These are phyloP conservation scores for Diaprepes abbreviatus DNA, from an alignment of 2,888 invertebrate genomes.

Conservation along the genomic window DNA sequence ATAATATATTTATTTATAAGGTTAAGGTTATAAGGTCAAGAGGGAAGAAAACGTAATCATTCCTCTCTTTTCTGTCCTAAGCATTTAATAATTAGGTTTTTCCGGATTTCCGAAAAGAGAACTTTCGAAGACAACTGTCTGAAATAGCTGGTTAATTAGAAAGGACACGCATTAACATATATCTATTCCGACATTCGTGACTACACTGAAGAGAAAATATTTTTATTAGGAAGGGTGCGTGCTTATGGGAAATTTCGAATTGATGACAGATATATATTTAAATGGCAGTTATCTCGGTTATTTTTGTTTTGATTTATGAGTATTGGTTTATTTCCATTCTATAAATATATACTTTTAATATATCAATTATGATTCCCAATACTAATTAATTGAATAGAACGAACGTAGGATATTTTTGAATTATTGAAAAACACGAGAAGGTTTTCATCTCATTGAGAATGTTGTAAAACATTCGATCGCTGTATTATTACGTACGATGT, in stretches of 20 bases:
- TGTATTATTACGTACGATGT: too few species aligned
- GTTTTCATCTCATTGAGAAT: too few species aligned
- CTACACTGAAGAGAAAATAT: conserved; percentile 1
- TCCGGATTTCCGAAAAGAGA: neutral
- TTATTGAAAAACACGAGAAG: too few species aligned
- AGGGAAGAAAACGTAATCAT: neutral
- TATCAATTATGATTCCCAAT: too few species aligned
- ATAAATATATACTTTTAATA: too few species aligned
- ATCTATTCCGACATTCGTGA: conserved; percentile 14
- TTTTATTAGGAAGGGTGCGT: conserved; percentile 35
- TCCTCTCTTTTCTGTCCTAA: neutral
- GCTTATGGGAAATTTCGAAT: conserved; percentile 18
- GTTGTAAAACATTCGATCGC: too few species aligned
- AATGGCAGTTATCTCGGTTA: conserved; percentile 23
- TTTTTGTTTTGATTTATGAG: conserved; percentile 9
- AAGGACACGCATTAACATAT: conserved; percentile 28
- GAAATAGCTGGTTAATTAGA: conserved; percentile 29
- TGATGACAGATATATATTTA: conserved; percentile 36
- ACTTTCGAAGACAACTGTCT: conserved; percentile 5
- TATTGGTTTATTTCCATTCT: neutral
- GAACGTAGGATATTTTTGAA: too few species aligned
- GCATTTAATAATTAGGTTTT: neutral
- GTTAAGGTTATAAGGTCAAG: too few species aligned
- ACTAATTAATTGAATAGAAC: too few species aligned
- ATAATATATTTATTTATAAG: too few species aligned